phyloP scores from a whole-genome alignment of 2,797 vertebrate genomes.

The Lutjanus argentimaculatus region DNA sequence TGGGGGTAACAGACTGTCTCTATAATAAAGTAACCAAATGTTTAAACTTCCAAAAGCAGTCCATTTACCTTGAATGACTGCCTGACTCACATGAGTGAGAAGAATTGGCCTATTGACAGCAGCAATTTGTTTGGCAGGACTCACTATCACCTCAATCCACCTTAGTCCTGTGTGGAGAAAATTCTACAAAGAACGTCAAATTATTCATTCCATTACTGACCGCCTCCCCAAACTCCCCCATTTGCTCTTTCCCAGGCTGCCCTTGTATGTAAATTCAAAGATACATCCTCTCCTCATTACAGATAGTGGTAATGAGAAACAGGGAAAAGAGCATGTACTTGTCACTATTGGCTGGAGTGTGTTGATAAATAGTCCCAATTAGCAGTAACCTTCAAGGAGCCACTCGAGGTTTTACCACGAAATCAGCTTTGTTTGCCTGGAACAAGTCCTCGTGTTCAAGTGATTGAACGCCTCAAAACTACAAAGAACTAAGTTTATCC shows the following conservation, averaged over 20 bases:
- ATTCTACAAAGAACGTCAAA: neutral
- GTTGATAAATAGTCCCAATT: slow-evolving; percentile 87
- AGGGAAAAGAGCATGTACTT: slow-evolving; percentile 82
- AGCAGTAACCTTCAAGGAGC: slow-evolving; percentile 83
- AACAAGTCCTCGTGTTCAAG: slow-evolving; percentile 50
- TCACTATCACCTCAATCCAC: slow-evolving; percentile 20
- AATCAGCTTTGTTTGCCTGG: slow-evolving; percentile 69
- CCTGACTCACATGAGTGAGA: neutral
- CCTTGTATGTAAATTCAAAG: slow-evolving; percentile 76
- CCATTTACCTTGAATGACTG: neutral
- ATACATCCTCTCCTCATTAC: slow-evolving; percentile 72
- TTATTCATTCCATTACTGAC: slow-evolving; percentile 28
- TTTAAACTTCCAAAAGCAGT: neutral
- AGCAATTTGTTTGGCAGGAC: slow-evolving; percentile 7
- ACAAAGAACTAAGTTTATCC: slow-evolving; percentile 17
- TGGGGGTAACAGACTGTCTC: neutral
- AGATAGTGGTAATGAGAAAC: slow-evolving; percentile 86
- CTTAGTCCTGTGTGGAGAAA: neutral
- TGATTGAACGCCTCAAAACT: slow-evolving; percentile 44
- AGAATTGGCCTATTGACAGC: neutral
- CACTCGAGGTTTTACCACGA: slow-evolving; percentile 68
- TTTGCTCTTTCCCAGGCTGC: slow-evolving; percentile 39
- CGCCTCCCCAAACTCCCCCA: slow-evolving; percentile 12
- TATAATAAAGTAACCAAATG: neutral
- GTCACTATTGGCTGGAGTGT: slow-evolving; percentile 78